These are phyloP conservation scores for Telenomus remus DNA, from an alignment of 1,140 invertebrate genomes.

Conservation along the genomic window DNA sequence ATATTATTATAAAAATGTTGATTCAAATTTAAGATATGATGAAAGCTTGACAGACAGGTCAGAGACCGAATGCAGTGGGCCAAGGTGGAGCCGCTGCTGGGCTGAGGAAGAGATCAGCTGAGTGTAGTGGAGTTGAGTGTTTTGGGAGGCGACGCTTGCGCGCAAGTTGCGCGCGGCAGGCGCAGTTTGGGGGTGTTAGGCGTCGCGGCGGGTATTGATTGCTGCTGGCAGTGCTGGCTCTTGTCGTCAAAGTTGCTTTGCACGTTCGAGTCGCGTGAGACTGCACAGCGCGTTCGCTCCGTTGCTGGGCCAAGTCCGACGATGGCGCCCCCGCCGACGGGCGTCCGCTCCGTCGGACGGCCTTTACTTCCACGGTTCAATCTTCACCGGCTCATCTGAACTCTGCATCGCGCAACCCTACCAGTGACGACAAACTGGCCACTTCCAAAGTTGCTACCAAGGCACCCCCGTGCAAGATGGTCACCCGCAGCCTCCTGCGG, in stretches of 20 bases:
- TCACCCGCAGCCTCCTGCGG: slow-evolving; percentile 69
- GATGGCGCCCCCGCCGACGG: neutral
- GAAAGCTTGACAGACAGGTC: no score
- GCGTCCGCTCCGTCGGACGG: neutral
- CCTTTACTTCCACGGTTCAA: neutral
- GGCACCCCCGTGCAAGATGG: slow-evolving; percentile 69
- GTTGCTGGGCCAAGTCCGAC: neutral
- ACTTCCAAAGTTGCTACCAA: slow-evolving; percentile 61
- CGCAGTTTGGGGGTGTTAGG: slow-evolving; percentile 59
- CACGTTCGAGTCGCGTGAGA: neutral
- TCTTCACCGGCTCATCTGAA: slow-evolving; percentile 4
- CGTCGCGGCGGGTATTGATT: slow-evolving; percentile 72
- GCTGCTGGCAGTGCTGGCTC: slow-evolving; percentile 41
- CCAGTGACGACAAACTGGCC: slow-evolving; percentile 66
- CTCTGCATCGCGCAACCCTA: neutral
- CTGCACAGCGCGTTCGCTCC: neutral
- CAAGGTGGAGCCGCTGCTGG: slow-evolving; percentile 14
- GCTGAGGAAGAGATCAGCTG: slow-evolving; percentile 23
- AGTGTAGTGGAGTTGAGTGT: slow-evolving; percentile 16
- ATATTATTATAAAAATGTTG: no score
- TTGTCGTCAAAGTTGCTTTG: slow-evolving; percentile 21
- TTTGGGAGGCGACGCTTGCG: slow-evolving; percentile 4
- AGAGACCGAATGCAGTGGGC: slow-evolving; percentile 17
- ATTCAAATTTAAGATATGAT: no score
- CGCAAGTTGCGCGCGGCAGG: slow-evolving; percentile 50